phyloP scores from a whole-genome alignment of 2,113 vertebrate genomes.

The Notechis scutatus region DNA sequence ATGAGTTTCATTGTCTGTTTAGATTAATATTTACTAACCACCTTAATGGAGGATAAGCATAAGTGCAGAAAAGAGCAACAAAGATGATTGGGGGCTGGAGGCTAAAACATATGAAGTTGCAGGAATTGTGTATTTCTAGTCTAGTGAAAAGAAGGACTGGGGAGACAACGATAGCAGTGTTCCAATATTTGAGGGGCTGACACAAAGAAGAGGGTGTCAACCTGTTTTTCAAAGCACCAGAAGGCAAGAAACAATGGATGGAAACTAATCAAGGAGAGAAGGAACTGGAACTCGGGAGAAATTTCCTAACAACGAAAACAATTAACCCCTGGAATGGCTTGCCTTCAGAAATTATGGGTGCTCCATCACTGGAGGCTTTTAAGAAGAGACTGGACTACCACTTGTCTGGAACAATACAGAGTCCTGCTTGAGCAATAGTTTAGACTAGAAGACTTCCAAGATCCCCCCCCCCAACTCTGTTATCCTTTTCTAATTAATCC shows the following conservation, averaged over 20 bases:
- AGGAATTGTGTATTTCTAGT: not conserved
- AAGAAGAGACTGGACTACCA: not conserved
- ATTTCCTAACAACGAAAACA: not conserved
- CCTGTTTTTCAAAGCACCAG: not conserved
- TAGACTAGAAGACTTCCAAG: not conserved
- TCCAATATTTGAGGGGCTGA: not conserved
- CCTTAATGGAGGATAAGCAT: not conserved
- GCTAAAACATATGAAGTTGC: not conserved
- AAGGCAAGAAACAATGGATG: not conserved
- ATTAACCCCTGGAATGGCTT: not conserved
- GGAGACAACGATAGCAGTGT: not conserved
- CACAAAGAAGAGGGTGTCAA: not conserved
- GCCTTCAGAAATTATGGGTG: not conserved
- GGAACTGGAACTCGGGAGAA: not conserved
- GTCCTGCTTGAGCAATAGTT: not conserved
- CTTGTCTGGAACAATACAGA: not conserved
- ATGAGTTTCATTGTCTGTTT: not conserved
- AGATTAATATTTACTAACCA: not conserved
- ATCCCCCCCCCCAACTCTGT: not conserved
- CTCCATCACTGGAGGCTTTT: not conserved
- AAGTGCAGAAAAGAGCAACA: not conserved
- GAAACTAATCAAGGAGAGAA: not conserved
- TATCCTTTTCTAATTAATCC: not conserved
- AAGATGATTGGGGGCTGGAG: not conserved
- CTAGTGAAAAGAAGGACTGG: too few relatives aligned